Evolutionary conservation across 2,113 vertebrate species (phyloP).

Genomic region (Pardalotus punctatus): DNA sequence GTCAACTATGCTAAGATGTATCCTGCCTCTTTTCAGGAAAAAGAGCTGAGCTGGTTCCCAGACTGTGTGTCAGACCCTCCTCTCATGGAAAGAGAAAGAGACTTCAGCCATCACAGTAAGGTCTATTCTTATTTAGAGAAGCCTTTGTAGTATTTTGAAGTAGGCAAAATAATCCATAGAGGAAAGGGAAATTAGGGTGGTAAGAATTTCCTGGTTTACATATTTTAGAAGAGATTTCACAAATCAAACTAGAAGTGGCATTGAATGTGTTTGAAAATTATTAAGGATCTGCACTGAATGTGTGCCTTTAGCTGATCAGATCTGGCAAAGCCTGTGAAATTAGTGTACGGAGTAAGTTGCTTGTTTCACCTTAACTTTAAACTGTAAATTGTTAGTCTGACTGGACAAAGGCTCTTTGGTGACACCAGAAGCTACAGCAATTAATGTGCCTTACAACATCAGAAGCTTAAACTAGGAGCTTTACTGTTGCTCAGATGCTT

Average conservation of each 20-base stretch:
- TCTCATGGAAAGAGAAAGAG: background rate
- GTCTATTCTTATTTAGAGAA: background rate
- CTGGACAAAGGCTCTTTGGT: background rate
- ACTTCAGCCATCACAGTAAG: constrained; percentile 45
- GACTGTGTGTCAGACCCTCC: background rate
- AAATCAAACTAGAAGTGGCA: background rate
- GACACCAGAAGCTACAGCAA: background rate
- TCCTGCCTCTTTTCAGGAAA: constrained; percentile 6
- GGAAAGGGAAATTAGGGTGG: background rate
- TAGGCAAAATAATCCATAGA: background rate
- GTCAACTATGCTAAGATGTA: background rate
- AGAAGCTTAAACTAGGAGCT: background rate
- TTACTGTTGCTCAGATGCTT: background rate
- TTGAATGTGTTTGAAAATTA: background rate
- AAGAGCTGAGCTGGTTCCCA: constrained; percentile 8
- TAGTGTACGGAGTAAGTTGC: background rate
- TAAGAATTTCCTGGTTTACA: background rate
- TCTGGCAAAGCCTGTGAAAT: background rate
- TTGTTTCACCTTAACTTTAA: background rate
- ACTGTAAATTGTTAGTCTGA: background rate
- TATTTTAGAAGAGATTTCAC: background rate
- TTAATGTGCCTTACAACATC: background rate
- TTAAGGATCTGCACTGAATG: background rate
- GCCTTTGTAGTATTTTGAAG: background rate
- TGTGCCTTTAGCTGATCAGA: background rate